Conservation (phyloP, 2,113 vertebrate genomes). For the Zosterops pallidus region DNA sequence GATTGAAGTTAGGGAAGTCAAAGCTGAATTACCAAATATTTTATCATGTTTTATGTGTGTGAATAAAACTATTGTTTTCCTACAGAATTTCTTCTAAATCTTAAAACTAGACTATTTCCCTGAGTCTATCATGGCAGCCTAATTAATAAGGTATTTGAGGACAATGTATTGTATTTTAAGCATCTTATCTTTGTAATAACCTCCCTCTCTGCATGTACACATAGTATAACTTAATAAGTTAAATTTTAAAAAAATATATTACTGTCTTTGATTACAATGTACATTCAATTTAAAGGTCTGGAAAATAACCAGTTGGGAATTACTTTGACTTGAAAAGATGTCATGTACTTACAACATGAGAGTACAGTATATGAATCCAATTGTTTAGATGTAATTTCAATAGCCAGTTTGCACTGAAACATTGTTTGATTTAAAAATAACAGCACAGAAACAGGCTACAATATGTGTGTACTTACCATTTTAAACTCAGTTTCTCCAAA, state of each 20-base stretch:
- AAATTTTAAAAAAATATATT: neutral
- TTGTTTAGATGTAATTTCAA: neutral
- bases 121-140: neutral
- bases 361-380: neutral
- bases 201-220: neutral
- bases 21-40: constrained; percentile 31
- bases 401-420: neutral
- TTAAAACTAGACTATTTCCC: neutral
- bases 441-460: neutral
- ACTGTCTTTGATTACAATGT: neutral
- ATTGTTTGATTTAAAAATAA: neutral
- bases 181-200: neutral
- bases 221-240: neutral
- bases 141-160: neutral
- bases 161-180: neutral
- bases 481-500: neutral
- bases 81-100: neutral
- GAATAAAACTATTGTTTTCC: neutral
- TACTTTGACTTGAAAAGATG: neutral
- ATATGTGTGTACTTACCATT: fast-evolving
- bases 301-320: neutral
- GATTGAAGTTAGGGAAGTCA: constrained; percentile 31
- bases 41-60: neutral
- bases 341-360: neutral
- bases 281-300: neutral